phyloP scores from a whole-genome alignment of 1,140 invertebrate species.

The Drosophila leontia region DNA sequence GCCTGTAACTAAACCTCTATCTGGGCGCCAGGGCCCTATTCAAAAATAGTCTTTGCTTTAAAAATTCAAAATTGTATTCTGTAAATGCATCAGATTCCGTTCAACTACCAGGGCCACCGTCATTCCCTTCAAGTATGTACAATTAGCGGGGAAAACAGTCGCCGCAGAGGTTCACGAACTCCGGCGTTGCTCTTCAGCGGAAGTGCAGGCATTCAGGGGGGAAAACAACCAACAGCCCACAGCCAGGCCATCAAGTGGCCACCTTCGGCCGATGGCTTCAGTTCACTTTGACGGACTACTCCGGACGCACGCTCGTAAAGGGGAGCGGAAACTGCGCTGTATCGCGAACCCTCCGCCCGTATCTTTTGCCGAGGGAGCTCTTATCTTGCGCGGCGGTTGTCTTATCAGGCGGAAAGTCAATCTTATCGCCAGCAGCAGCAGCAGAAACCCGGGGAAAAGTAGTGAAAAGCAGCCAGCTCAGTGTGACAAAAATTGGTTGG shows the following conservation, averaged over 20 bases:
- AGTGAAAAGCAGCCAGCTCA: slow-evolving; percentile 30
- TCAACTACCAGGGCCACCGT: slow-evolving; percentile 1
- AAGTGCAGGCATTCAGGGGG: slow-evolving; percentile 24
- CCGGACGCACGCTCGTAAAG: slow-evolving; percentile 18
- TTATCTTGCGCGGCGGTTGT: slow-evolving; percentile 41
- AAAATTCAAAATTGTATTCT: slow-evolving; percentile 47
- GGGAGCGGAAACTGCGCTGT: slow-evolving; percentile 17
- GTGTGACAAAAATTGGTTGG: slow-evolving; percentile 39
- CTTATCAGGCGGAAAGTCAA: slow-evolving; percentile 45
- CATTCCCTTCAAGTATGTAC: slow-evolving; percentile 30
- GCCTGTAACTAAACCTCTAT: neutral
- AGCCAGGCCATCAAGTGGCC: slow-evolving; percentile 12
- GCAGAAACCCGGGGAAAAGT: slow-evolving; percentile 26
- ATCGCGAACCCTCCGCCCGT: slow-evolving; percentile 26
- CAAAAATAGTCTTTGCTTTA: slow-evolving; percentile 18
- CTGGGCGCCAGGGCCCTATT: neutral
- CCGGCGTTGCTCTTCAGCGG: slow-evolving; percentile 2
- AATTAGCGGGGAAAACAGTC: slow-evolving; percentile 13
- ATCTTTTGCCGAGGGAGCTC: slow-evolving; percentile 17
- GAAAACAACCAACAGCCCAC: neutral
- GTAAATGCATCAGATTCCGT: slow-evolving; percentile 15
- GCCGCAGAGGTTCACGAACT: slow-evolving; percentile 24
- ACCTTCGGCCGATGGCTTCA: slow-evolving; percentile 34
- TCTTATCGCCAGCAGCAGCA: slow-evolving; percentile 40
- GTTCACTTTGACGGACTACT: slow-evolving; percentile 47